Evolutionary conservation across 2,797 vertebrate genomes (phyloP).

Genomic region (Hoplostethus atlanticus): DNA sequence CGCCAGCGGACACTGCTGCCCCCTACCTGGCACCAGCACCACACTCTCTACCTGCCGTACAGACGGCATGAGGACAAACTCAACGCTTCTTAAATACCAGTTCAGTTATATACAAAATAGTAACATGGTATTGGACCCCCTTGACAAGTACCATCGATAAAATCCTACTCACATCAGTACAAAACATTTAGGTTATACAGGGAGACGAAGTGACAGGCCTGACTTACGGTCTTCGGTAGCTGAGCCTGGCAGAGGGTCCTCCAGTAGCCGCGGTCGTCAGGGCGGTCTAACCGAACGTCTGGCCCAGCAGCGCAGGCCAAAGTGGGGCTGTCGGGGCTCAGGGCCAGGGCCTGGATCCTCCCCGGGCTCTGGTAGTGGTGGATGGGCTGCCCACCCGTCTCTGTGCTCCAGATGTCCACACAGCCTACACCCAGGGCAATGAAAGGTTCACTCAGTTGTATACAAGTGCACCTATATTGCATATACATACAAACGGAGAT

Average conservation of each 20-base stretch:
- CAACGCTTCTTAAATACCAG: no score
- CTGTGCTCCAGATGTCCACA: conserved; percentile 92
- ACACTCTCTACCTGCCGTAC: conserved; percentile 64
- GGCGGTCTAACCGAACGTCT: conserved; percentile 86
- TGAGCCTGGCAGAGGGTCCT: conserved; percentile 81
- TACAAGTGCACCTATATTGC: no score
- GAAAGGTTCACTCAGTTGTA: neutral
- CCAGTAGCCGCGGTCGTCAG: conserved; percentile 90
- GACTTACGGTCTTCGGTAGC: conserved; percentile 90
- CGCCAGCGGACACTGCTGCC: conserved; percentile 79
- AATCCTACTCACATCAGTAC: neutral
- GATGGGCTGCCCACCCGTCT: conserved; percentile 88
- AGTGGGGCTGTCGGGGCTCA: conserved; percentile 81
- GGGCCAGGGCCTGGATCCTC: conserved; percentile 86
- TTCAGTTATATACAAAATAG: no score
- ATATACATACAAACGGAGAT: no score
- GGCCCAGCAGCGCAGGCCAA: conserved; percentile 87
- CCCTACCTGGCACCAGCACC: conserved; percentile 81
- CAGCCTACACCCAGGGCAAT: conserved; percentile 77
- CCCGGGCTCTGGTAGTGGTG: conserved; percentile 89
- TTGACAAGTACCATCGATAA: neutral
- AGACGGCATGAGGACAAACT: neutral
- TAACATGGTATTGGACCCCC: no score
- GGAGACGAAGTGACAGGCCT: neutral
- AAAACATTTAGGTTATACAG: neutral